phyloP scores from a whole-genome alignment of 2,797 vertebrate species.

The Eulemur albifrons region DNA sequence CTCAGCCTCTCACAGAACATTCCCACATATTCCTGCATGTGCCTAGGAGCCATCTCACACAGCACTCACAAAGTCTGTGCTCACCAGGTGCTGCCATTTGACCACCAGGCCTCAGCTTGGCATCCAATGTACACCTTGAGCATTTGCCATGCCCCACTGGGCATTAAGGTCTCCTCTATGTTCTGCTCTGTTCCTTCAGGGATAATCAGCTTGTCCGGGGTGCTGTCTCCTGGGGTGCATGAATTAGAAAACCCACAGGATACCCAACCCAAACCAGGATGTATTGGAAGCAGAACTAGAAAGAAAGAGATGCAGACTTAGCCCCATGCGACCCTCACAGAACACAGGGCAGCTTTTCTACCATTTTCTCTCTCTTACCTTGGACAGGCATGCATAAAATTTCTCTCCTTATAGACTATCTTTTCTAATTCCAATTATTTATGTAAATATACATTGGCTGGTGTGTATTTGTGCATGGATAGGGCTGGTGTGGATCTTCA shows the following conservation, averaged over 20 bases:
- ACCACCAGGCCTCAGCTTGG: not conserved
- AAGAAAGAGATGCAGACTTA: not conserved
- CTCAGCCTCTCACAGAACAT: not conserved
- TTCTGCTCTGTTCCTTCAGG: not conserved
- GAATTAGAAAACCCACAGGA: constrained; percentile 23
- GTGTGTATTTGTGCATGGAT: not conserved
- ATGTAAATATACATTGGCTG: not conserved
- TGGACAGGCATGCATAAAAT: not conserved
- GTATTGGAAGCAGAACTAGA: not conserved
- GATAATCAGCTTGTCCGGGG: not conserved
- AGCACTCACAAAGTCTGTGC: not conserved
- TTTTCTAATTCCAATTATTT: not conserved
- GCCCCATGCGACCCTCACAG: not conserved
- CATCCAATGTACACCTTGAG: not conserved
- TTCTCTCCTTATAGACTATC: not conserved
- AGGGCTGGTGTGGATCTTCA: not conserved
- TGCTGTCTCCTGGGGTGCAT: not conserved
- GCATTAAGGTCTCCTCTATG: not conserved
- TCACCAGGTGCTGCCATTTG: not conserved
- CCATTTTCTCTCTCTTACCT: not conserved
- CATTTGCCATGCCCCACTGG: not conserved
- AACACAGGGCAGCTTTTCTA: not conserved
- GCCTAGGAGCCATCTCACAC: not conserved
- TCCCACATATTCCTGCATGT: not conserved
- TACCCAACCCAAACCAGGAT: not conserved